A percentile compares a stretch with the other conserved stretches of the same genome.
Conservation (phyloP, 2,888 invertebrate species). For the Nomada hirtipes region DNA sequence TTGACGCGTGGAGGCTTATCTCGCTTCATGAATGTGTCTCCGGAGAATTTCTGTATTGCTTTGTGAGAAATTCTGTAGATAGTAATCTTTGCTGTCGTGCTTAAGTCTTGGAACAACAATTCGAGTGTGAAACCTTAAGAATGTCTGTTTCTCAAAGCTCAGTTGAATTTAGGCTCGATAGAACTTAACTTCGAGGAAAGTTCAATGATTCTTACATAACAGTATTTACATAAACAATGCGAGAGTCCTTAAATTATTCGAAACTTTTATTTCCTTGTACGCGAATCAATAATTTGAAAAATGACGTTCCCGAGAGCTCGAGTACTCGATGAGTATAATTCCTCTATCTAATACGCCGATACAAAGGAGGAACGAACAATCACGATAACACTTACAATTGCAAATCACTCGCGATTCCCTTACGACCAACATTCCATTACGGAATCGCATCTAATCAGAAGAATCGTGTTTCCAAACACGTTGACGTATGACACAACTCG, state of each 20-base stretch:
- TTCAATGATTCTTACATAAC: too few relatives aligned
- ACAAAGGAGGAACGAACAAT: neutral
- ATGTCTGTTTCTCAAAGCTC: neutral
- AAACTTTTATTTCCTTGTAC: too few relatives aligned
- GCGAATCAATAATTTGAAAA: too few relatives aligned
- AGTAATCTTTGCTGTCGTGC: neutral
- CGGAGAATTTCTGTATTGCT: neutral
- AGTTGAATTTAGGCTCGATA: neutral
- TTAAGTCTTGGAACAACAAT: neutral
- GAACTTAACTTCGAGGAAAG: too few relatives aligned
- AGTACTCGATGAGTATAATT: too few relatives aligned
- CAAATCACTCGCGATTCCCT: neutral
- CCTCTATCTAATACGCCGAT: neutral
- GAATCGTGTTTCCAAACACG: neutral
- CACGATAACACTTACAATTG: neutral
- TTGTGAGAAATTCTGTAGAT: neutral
- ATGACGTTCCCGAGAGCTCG: too few relatives aligned
- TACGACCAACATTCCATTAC: neutral
- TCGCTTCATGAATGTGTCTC: neutral
- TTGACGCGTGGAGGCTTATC: neutral
- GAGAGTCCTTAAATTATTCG: too few relatives aligned
- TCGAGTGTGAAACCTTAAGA: too few relatives aligned
- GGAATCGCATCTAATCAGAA: neutral
- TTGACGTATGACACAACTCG: neutral
- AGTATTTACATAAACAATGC: too few relatives aligned